Percentiles rank a stretch among this genome's conserved stretches.
Conservation (phyloP, 2,113 vertebrate genomes). For the Daphoenositta chrysoptera region DNA sequence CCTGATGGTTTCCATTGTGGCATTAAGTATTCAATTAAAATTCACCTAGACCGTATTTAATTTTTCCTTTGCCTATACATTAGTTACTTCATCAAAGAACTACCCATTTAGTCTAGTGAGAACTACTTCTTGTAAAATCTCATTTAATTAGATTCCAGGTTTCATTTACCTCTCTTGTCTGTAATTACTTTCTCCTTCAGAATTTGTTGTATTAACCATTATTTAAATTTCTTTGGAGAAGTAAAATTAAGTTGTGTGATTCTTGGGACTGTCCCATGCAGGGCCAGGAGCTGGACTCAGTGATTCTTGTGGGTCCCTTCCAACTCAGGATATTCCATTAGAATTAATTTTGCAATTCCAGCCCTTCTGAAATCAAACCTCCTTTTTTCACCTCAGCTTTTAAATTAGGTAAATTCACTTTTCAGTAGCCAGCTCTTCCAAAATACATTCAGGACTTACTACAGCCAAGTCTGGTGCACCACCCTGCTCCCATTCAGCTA, state of each 20-base stretch:
- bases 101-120: neutral
- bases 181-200: neutral
- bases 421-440: neutral
- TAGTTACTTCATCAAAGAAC: neutral
- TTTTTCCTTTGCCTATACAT: neutral
- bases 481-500: neutral
- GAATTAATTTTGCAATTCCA: neutral
- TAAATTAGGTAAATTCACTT: neutral
- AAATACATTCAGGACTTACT: neutral
- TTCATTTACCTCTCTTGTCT: neutral
- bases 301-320: neutral
- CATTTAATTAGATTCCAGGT: neutral
- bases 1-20: neutral
- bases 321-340: neutral
- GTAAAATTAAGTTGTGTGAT: neutral
- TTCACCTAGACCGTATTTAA: neutral
- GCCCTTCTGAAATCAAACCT: neutral
- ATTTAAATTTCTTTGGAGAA: neutral
- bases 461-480: neutral
- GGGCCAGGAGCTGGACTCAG: neutral
- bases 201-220: neutral
- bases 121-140: neutral
- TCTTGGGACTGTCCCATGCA: neutral
- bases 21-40: neutral
- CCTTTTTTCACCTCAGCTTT: neutral